Percentiles rank a stretch among this genome's conserved stretches.
Conservation (phyloP, 2,888 invertebrate genomes). For the Clepsis dumicolana region DNA sequence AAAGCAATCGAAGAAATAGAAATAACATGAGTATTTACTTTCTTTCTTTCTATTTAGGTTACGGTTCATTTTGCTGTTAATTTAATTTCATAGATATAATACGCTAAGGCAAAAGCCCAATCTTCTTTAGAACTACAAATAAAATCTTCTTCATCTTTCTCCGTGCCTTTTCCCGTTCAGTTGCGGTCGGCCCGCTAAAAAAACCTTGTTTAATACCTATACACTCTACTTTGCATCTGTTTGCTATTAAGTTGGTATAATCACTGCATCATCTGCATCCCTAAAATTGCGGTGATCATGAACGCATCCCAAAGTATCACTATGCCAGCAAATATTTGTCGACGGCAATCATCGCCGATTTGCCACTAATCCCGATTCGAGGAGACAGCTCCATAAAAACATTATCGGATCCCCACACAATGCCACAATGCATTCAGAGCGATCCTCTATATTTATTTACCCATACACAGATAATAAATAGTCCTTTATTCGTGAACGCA, state of each 20-base stretch:
- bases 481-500: constrained; percentile 66
- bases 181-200: too few species aligned
- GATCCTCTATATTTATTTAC: constrained; percentile 78
- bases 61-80: too few species aligned
- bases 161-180: too few species aligned
- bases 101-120: too few species aligned
- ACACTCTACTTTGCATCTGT: background rate
- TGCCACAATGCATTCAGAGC: constrained; percentile 61
- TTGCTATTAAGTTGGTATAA: constrained; percentile 13
- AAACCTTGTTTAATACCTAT: background rate
- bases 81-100: too few species aligned
- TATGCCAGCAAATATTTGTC: constrained; percentile 78
- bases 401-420: constrained; percentile 67
- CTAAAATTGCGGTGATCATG: constrained; percentile 64
- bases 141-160: too few species aligned
- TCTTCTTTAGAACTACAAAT: too few species aligned
- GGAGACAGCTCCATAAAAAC: constrained; percentile 68
- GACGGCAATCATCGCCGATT: constrained; percentile 69
- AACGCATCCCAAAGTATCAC: constrained; percentile 59
- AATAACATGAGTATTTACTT: too few species aligned
- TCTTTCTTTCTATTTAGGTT: too few species aligned
- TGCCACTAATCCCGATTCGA: constrained; percentile 69
- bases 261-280: constrained; percentile 48
- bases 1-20: too few species aligned
- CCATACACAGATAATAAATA: constrained; percentile 83